A percentile compares a stretch with the other conserved stretches of the same genome.
phyloP scores from a whole-genome alignment of 2,113 vertebrate genomes.

The Lichenostomus cassidix region DNA sequence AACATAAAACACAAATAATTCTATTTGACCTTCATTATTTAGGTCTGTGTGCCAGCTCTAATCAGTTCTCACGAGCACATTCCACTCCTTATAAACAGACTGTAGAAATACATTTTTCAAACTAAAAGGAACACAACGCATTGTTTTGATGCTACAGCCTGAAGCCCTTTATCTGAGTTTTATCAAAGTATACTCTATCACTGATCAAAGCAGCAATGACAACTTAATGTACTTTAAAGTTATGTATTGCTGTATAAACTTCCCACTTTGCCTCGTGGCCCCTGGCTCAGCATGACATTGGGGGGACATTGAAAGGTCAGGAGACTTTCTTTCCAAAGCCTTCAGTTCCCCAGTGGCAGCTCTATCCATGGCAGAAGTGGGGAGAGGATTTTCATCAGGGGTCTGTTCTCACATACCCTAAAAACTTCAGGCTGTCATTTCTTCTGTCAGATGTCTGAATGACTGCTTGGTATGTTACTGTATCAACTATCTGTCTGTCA shows the following conservation, averaged over 20 bases:
- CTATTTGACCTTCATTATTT: constrained; percentile 57
- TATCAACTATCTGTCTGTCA: neutral
- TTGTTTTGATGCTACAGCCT: constrained; percentile 64
- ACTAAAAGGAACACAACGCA: neutral
- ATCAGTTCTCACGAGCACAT: constrained; percentile 37
- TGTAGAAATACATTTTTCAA: constrained; percentile 55
- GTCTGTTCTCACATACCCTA: neutral
- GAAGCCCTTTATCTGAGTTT: constrained; percentile 56
- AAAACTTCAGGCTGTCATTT: neutral
- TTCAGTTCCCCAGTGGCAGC: neutral
- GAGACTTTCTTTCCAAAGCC: neutral
- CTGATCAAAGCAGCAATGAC: constrained; percentile 68
- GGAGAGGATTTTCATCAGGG: neutral
- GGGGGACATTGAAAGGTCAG: constrained; percentile 48
- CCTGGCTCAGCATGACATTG: constrained; percentile 32
- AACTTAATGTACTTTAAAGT: constrained; percentile 60
- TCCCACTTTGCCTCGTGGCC: constrained; percentile 47
- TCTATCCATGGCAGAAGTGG: neutral
- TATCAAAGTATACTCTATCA: constrained; percentile 51
- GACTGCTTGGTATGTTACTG: neutral
- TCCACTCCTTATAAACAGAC: constrained; percentile 22
- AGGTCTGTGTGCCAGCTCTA: constrained; percentile 38
- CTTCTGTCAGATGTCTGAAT: neutral
- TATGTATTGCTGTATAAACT: constrained; percentile 47
- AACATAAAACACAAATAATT: neutral